phyloP scores from a whole-genome alignment of 2,113 vertebrate species.

The Caranx ignobilis region DNA sequence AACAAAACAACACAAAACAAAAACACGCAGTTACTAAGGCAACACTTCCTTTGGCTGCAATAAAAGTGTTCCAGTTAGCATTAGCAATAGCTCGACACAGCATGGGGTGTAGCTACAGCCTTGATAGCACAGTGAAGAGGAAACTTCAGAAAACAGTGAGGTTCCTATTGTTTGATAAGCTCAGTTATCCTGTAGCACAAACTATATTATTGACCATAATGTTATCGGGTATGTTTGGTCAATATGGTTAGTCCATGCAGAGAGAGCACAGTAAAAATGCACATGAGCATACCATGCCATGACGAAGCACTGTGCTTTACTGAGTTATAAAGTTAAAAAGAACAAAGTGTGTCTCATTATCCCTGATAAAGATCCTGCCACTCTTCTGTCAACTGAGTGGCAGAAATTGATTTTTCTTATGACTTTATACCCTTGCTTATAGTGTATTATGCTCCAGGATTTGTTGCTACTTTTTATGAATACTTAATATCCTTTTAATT shows the following conservation, averaged over 20 bases:
- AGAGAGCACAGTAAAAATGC: not conserved
- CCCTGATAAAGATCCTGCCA: not conserved
- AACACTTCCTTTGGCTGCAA: slow-evolving; percentile 11
- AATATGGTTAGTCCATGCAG: not conserved
- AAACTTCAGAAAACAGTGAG: not conserved
- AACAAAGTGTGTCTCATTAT: not conserved
- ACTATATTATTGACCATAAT: not conserved
- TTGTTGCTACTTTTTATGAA: not conserved
- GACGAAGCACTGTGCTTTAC: not conserved
- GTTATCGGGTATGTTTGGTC: not conserved
- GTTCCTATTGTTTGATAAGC: not conserved
- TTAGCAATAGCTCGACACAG: slow-evolving; percentile 30
- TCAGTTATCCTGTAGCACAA: not conserved
- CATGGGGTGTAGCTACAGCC: slow-evolving; percentile 7
- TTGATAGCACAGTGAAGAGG: not conserved
- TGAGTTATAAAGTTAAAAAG: not conserved
- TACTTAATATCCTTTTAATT: not conserved
- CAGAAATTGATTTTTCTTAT: not conserved
- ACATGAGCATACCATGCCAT: not conserved
- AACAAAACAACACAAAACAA: not conserved
- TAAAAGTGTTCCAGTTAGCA: slow-evolving; percentile 18
- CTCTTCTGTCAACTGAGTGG: not conserved
- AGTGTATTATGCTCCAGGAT: not conserved
- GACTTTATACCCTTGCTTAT: not conserved
- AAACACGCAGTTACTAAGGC: slow-evolving; percentile 24